Evolutionary conservation across 2,888 invertebrate species (phyloP), one percentile per base, ranked within the genome.

Genomic region (Sericinus montela): DNA sequence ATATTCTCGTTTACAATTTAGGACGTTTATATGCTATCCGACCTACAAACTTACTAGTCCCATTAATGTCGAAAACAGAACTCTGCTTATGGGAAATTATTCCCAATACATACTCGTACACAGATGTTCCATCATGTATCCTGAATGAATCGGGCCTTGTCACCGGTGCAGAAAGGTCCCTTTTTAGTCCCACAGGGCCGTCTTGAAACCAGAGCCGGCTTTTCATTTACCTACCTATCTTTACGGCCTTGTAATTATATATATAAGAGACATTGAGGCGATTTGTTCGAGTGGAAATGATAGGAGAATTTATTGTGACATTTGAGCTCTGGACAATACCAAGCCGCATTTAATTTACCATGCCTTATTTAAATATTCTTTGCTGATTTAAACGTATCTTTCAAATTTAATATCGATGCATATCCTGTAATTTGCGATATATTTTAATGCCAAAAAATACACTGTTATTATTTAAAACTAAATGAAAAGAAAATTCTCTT

Each of bases 151-250:
- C 55, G 64, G 52, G 57, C 64, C 70, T 71, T 75, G 73, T 74
- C 76, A 69, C 62, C 66, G 65, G 66, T 66, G 69, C 73, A 68
- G 62, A 68, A 75, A 72, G 75, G 74, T 49, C 65, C 72, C 72
- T 72, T 70, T 69, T 72, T 69, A 66, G 67, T 75, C 79, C 73
- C 69, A 56, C 56, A 69, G 69, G 73, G 63, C 69, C 67, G 65
- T 67, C 79, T 76, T 75, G 75, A 76, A 79, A 73, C 78, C 75
- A 74, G 69, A 65, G 64, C 63, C 69, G 35, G 44, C 44, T 69
- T 72, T 77, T 76, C 75, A 63, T 81, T 81, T 80, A 81, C 78
- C 74, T 80, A 81, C 77, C 74, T 77, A 80, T 78, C 78, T 79
- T 70, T 70, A 67, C 69, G 61, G 57, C 55, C 57, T 66, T 67